phyloP scores from a whole-genome alignment of 2,888 invertebrate species.

The Criorhina ranunculi region DNA sequence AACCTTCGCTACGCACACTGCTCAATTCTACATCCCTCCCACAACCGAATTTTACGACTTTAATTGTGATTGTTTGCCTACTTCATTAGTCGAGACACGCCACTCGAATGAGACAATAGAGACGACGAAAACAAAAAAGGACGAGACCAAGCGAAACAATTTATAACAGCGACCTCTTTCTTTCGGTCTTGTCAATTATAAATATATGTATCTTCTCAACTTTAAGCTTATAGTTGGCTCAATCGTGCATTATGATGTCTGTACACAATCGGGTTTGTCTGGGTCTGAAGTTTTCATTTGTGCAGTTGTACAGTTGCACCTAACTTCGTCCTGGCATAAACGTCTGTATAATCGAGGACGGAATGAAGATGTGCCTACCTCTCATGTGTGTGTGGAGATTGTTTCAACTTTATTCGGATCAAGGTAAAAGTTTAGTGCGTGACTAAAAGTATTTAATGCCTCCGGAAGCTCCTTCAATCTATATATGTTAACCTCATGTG shows the following conservation, averaged over 20 bases:
- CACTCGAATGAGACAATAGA: slow-evolving; percentile 8
- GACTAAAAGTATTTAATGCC: slow-evolving; percentile 84
- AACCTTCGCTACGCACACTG: slow-evolving; percentile 10
- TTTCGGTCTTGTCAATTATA: slow-evolving; percentile 12
- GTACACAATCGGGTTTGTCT: no score
- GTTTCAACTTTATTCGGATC: slow-evolving; percentile 74
- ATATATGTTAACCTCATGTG: slow-evolving; percentile 81
- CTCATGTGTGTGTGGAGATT: slow-evolving; percentile 37
- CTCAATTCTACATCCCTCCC: no score
- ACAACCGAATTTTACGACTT: neutral
- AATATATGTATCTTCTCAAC: neutral
- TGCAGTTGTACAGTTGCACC: slow-evolving; percentile 11
- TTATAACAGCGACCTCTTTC: neutral
- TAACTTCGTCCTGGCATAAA: slow-evolving; percentile 12
- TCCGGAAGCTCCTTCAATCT: slow-evolving; percentile 84
- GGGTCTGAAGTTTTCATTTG: slow-evolving; percentile 2
- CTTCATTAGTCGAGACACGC: slow-evolving; percentile 82
- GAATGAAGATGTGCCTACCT: neutral
- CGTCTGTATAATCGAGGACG: slow-evolving; percentile 30
- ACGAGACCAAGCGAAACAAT: neutral
- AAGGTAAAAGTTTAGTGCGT: slow-evolving; percentile 80
- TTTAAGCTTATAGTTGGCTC: neutral
- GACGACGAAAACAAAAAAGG: slow-evolving; percentile 14
- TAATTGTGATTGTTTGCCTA: slow-evolving; percentile 81
- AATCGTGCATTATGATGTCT: slow-evolving; percentile 17